Conservation (phyloP, 2,113 vertebrate species). For the Tragelaphus strepsiceros region DNA sequence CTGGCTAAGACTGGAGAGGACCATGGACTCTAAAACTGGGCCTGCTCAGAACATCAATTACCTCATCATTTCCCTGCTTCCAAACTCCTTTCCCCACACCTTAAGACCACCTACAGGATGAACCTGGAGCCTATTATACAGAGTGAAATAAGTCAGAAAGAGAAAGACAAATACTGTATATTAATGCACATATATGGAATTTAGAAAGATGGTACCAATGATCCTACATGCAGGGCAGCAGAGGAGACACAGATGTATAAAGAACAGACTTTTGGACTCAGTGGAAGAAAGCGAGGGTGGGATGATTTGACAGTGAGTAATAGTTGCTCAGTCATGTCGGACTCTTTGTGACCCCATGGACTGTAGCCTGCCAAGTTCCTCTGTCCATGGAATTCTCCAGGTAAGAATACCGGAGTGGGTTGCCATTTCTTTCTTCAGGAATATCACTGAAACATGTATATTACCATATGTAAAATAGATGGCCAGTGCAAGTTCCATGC, state of each 20-base stretch:
- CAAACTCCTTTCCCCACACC: neutral
- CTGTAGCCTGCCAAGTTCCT: neutral
- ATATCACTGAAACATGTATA: neutral
- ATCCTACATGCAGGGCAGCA: neutral
- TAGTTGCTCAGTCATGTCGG: neutral
- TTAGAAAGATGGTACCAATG: neutral
- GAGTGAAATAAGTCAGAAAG: neutral
- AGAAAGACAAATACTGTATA: neutral
- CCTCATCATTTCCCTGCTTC: neutral
- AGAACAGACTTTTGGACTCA: neutral
- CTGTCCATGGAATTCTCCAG: neutral
- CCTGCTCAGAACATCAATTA: neutral
- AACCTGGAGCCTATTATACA: neutral
- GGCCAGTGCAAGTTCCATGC: neutral
- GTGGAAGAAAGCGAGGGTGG: neutral
- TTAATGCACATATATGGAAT: neutral
- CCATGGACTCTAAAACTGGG: neutral
- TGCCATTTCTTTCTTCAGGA: neutral
- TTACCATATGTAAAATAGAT: neutral
- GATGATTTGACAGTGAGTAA: neutral
- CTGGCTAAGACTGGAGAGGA: neutral
- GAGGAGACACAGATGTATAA: neutral
- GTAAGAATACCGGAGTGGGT: neutral
- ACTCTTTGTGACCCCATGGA: neutral
- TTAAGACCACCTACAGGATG: neutral